Evolutionary conservation across 64 coral and sea anemone genomes (phyloP), one percentile per base, ranked within the genome.

Genomic region (Acropora yongei): DNA sequence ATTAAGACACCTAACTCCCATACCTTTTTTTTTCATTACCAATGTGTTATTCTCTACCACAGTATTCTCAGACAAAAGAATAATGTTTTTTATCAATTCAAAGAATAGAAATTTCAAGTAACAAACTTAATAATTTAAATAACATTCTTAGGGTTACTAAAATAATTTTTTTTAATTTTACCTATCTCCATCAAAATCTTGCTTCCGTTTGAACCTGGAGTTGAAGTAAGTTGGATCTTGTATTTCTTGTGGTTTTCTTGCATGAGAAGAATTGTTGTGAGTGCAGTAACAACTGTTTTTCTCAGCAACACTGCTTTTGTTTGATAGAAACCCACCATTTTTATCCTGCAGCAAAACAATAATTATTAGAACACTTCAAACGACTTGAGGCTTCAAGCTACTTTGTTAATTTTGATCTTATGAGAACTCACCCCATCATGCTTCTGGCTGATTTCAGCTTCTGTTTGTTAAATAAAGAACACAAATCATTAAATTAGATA

Each of bases 251-350:
- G 5, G 69, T 57, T 71, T 85, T 44, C 82, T 49, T 48, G 1
- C 61, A 48, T 69, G 65, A 4, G 82, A 39, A 11, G 82, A 71
- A 72, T 12, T 85, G 61, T 17, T 85, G 58, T 85, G 82, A 39
- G 82, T 12, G 72, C 82, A 85, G 65, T 71, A 85, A n/a, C 65
- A 85, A 39, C 66, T 85, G 45, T 85, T 71, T 72, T 72, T 85
- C 82, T 85, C 82, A 46, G 13, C 44, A 3, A 49, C 18, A 39
- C 41, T 45, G 39, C 46, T 47, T 71, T 72, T 45, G 50, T 72
- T 85, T 85, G 65, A 85, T 18, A 85, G 6, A 6, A 44, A 68
- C 14, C 44, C 44, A 20, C 65, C 82, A 72, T 85, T 85, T 48
- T 65, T 39, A 6, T 71, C 82, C 82, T 85, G 65, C 30, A 30